Percentiles rank a stretch among this genome's conserved stretches.
These are phyloP conservation scores for Pempheris klunzingeri DNA, from an alignment of 2,797 vertebrate genomes.

Conservation along the genomic window DNA sequence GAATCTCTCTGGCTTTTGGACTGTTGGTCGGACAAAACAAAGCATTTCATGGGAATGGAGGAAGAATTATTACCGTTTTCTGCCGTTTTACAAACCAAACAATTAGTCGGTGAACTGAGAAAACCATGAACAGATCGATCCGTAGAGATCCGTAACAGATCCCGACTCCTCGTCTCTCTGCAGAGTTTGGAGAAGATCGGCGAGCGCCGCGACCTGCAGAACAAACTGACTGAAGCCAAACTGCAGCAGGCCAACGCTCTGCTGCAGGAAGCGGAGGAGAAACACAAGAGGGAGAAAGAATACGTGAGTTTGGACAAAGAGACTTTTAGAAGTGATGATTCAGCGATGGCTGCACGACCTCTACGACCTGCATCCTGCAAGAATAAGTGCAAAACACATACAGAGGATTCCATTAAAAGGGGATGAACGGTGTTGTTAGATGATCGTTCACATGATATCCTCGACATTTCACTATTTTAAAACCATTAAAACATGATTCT, in stretches of 20 bases:
- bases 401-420: no score
- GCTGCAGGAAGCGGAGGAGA: constrained; percentile 91
- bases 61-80: no score
- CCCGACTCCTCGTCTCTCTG: background rate
- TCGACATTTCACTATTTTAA: background rate
- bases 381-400: no score
- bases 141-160: no score
- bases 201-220: constrained; percentile 94
- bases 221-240: constrained; percentile 93
- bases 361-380: no score
- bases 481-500: no score
- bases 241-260: constrained; percentile 91
- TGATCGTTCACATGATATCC: background rate
- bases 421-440: no score
- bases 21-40: no score
- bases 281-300: constrained; percentile 94
- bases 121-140: no score
- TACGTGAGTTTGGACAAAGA: constrained; percentile 85
- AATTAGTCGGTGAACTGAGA: background rate
- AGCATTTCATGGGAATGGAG: no score
- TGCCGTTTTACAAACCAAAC: no score
- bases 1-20: background rate
- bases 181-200: constrained; percentile 97
- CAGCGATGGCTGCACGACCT: no score
- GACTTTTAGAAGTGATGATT: background rate